phyloP scores from a whole-genome alignment of 2,888 invertebrate species.

The Cepaea hortensis region DNA sequence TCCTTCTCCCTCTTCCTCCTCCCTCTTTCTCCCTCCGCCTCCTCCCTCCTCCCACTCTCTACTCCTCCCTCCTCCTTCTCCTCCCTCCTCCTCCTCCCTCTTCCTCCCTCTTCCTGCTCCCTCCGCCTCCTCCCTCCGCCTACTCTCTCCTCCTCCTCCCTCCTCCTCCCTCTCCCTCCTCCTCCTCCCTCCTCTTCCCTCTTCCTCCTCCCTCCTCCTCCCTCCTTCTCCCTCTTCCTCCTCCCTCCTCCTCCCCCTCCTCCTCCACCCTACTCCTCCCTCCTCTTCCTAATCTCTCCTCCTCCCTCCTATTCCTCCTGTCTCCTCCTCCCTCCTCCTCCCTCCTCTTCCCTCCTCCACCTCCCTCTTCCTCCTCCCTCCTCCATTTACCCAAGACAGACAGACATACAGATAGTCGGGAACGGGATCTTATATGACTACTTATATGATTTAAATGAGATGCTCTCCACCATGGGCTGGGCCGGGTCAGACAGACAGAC shows the following conservation, averaged over 20 bases:
- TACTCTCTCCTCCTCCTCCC: neutral
- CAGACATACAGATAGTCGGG: too few relatives aligned
- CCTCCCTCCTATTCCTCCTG: neutral
- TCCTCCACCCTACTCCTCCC: neutral
- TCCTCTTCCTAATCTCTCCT: neutral
- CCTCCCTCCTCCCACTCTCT: too few relatives aligned
- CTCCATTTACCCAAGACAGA: too few relatives aligned
- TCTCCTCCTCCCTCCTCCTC: too few relatives aligned
- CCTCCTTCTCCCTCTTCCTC: neutral
- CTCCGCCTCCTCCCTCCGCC: neutral
- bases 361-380: too few relatives aligned
- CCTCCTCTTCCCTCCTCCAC: too few relatives aligned
- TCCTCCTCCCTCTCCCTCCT: neutral
- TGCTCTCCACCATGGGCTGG: too few relatives aligned
- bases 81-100: neutral
- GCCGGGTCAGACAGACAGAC: too few relatives aligned
- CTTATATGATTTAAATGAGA: too few relatives aligned
- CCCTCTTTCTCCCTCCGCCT: neutral
- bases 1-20: slow-evolving; percentile 2
- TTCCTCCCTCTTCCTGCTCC: slow-evolving; percentile 1
- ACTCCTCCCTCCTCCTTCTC: neutral
- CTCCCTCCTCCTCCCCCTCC: neutral
- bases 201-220: neutral
- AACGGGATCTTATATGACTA: too few relatives aligned
- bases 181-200: neutral